Evolutionary conservation across 2,797 vertebrate species (phyloP), one percentile per base, ranked within the genome.

Genomic region (Pogoniulus pusillus): DNA sequence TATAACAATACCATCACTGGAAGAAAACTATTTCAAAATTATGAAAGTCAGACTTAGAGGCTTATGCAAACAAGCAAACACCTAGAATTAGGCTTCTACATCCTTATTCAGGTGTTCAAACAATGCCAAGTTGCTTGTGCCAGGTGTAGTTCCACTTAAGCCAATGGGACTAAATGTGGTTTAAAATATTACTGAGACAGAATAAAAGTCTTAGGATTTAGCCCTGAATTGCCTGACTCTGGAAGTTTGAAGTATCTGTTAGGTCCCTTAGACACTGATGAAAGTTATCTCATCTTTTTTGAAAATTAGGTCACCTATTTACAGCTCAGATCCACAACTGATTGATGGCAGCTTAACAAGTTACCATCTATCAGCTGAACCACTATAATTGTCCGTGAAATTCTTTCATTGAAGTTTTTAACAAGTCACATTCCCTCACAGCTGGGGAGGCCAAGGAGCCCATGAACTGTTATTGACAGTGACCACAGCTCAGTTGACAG

Each of bases 281-380:
- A 54, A 95, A 95, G 59, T 87, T 91, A 91, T 94, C 77, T 90
- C 64, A 73, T 53, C 53, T 90, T 89, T 88, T 90, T 91, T 89
- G 70, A 89, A 93, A 95, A 95, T 93, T 81, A 90, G 90, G 90
- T 95, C 90, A 94, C 91, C 89, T 95, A 89, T 94, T 93, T 95
- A 83, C 85, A 95, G 89, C 93, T 93, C 58, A 91, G 82, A 94
- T 94, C 53, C 63, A 87, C 91, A 89, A 85, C 35, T 94, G 93
- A 96, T 96, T 96, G 93, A 96, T 94, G 82, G 93, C 70, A 94
- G 79, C 89, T 93, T 94, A 96, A 95, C 95, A 89, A 95, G 90
- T 91, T 90, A 82, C 93, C 90, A 80, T 96, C 90, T 89, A 95
- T 95, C 90, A 94, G 75, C 70, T 75, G 82, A 94, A 90, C 63